A percentile compares a stretch with the other conserved stretches of the same genome.
phyloP scores from a whole-genome alignment of 2,797 vertebrate species.

The Phalanger gymnotis region DNA sequence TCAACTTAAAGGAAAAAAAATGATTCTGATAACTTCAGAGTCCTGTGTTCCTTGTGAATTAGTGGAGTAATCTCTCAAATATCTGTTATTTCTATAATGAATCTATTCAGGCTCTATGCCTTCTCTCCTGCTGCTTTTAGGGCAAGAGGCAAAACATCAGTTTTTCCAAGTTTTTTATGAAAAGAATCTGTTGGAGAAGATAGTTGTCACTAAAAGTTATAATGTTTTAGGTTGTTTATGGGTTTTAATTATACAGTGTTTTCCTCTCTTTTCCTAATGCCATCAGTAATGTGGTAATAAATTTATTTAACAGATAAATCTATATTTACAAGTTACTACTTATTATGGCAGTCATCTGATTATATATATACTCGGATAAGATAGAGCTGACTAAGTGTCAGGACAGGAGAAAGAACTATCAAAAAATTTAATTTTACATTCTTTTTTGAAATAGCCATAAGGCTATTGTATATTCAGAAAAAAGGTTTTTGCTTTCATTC shows the following conservation, averaged over 20 bases:
- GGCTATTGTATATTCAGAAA: not conserved
- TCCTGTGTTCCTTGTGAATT: not conserved
- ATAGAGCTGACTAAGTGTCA: not conserved
- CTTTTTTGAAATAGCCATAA: not conserved
- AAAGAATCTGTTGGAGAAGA: not conserved
- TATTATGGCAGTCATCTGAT: not conserved
- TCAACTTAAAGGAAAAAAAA: not conserved
- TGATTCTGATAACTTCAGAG: not conserved
- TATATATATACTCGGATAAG: not conserved
- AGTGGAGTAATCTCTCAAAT: not conserved
- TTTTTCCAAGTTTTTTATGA: not conserved
- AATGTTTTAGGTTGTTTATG: not conserved
- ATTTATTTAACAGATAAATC: not conserved
- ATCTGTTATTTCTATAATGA: not conserved
- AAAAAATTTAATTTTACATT: not conserved
- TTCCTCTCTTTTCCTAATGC: not conserved
- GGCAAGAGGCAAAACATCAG: not conserved
- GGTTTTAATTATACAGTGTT: not conserved
- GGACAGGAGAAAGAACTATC: not conserved
- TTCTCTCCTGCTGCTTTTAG: not conserved
- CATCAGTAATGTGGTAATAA: not conserved
- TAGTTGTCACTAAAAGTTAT: not conserved
- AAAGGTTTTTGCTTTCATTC: not conserved
- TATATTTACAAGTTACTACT: not conserved
- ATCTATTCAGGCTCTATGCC: not conserved